A percentile compares a stretch with the other conserved stretches of the same genome.
These are phyloP conservation scores for Ornithorhynchus anatinus DNA, from an alignment of 2,113 vertebrate species.

Conservation along the genomic window DNA sequence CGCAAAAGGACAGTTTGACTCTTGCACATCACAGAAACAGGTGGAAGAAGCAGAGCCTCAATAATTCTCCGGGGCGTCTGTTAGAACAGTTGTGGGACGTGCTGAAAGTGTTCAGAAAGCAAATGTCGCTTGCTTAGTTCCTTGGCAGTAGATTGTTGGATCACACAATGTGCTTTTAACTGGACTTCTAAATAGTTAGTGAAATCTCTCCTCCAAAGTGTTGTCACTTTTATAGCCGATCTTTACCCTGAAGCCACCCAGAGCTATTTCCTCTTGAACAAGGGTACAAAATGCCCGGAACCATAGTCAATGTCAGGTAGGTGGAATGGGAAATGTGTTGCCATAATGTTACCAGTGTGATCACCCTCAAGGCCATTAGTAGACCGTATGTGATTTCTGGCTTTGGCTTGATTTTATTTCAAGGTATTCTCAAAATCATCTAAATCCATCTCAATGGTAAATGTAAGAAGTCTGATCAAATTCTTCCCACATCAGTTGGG, in stretches of 20 bases:
- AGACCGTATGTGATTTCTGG: conserved; percentile 44
- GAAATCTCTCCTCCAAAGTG: neutral
- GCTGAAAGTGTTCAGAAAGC: neutral
- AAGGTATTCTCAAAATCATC: too few species aligned
- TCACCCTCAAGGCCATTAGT: conserved; percentile 38
- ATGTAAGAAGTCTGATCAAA: too few species aligned
- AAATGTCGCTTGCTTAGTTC: neutral
- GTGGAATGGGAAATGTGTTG: conserved; percentile 30
- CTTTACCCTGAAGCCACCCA: conserved; percentile 27
- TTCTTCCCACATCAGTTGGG: neutral
- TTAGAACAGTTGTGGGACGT: neutral
- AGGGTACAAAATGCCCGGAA: conserved; percentile 42
- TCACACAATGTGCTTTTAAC: conserved; percentile 9
- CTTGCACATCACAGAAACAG: too few species aligned
- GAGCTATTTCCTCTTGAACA: conserved; percentile 16
- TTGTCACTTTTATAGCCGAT: conserved; percentile 21
- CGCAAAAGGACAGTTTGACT: too few species aligned
- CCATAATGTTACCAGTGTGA: conserved; percentile 43
- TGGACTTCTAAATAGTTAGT: conserved; percentile 16
- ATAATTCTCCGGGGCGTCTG: neutral
- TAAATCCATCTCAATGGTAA: too few species aligned
- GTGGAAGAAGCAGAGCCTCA: neutral
- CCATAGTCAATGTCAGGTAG: conserved; percentile 44
- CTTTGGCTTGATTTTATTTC: conserved; percentile 49
- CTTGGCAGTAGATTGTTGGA: neutral